Conservation (phyloP, 2,888 invertebrate genomes). For the Alsophila aescularia region DNA sequence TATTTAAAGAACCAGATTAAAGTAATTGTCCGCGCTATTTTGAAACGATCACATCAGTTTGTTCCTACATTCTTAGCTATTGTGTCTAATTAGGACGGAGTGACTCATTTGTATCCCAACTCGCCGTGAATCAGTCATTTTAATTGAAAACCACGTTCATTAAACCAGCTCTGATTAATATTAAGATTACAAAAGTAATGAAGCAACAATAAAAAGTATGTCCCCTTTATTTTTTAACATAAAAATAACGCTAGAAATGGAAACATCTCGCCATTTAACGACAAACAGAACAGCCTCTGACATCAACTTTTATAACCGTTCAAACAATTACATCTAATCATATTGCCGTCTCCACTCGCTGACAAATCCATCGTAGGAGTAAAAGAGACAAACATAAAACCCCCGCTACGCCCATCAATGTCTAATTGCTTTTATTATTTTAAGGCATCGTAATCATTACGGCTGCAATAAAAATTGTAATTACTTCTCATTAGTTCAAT, state of each 20-base stretch:
- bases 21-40: slow-evolving; percentile 52
- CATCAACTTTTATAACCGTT: slow-evolving; percentile 84
- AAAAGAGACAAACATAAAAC: slow-evolving; percentile 64
- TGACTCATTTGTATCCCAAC: slow-evolving; percentile 63
- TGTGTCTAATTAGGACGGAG: slow-evolving; percentile 62
- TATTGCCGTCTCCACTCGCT: slow-evolving; percentile 56
- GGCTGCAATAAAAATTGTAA: slow-evolving; percentile 84
- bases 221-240: slow-evolving; percentile 50
- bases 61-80: slow-evolving; percentile 53
- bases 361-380: slow-evolving; percentile 42
- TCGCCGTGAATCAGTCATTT: slow-evolving; percentile 66
- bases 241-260: slow-evolving; percentile 58
- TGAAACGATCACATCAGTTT: slow-evolving; percentile 63
- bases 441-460: slow-evolving; percentile 85
- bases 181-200: slow-evolving; percentile 47
- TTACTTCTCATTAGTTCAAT: slow-evolving; percentile 85
- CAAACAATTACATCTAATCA: slow-evolving; percentile 83
- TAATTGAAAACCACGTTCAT: slow-evolving; percentile 62
- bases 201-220: slow-evolving; percentile 35
- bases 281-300: slow-evolving; percentile 80
- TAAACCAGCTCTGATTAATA: slow-evolving; percentile 60
- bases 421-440: slow-evolving; percentile 85
- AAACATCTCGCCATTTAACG: slow-evolving; percentile 77
- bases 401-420: slow-evolving; percentile 79
- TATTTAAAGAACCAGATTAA: slow-evolving; percentile 28